Evolutionary conservation across 2,888 invertebrate species (phyloP), one percentile per base, ranked within the genome.

Genomic region (Crepidodera aurea): DNA sequence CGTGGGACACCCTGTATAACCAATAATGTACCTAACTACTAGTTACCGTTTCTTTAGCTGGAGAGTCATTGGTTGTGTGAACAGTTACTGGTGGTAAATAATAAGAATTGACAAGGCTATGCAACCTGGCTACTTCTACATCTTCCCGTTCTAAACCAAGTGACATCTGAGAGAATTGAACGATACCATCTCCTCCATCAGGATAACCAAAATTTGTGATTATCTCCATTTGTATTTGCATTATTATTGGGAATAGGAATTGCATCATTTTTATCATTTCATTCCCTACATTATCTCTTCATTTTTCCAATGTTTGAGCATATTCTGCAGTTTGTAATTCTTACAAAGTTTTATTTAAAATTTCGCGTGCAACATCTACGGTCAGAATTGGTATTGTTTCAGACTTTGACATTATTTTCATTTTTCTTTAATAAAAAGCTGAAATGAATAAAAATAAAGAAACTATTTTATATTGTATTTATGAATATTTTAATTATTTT

Each of bases 211-310:
- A 92, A 65, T 90, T 88, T 74, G 92, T 92, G 13, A 96, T 92
- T 19, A 94, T 90, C 68, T 95, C 93, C 85, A 93, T 92, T 81
- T 96, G 92, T 69, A 96, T 90, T 80, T 94, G 92, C 77, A 94
- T 92, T 0, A 93, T 91, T 76, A 95, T 86, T 0, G 96, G 96
- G 78, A 96, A 96, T 0, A 96, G 91, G 75, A 91, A 89, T 80
- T 95, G 95, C 94, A 96, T 94, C 88, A 93, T 89, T 83, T 85
- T 92, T 50, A 96, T 83, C 94, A 96, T 96, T 80, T 96, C 96
- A 81, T 95, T 96, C 2, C 96, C 96, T 0, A 95, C 93, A 50
- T 89, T 90, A 66, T 92, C 91, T 74, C 92, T 90, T 0, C 95
- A 96, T 77, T 94, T 93, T 0, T 91, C 88, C 29, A 96, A 81